A percentile compares a stretch with the other conserved stretches of the same genome.
Conservation (phyloP, 1,140 invertebrate species). For the Conus ventricosus region DNA sequence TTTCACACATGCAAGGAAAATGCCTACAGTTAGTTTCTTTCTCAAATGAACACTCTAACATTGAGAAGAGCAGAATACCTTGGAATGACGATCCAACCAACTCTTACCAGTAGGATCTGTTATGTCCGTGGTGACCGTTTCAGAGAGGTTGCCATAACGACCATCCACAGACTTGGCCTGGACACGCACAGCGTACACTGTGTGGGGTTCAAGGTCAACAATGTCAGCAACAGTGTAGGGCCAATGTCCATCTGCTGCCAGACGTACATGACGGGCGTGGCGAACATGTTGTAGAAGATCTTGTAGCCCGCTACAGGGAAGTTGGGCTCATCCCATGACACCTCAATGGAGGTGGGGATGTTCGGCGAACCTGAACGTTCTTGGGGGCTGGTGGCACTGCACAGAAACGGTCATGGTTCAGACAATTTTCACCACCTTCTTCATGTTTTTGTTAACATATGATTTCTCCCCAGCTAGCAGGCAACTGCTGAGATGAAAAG, state of each 20-base stretch:
- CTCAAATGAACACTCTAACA: no score
- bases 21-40: no score
- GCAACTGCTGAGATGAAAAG: neutral
- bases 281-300: conserved; percentile 73
- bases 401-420: conserved; percentile 21
- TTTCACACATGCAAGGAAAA: no score
- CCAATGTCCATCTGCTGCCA: conserved; percentile 69
- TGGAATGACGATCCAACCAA: no score
- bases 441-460: neutral
- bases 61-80: no score
- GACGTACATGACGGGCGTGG: conserved; percentile 58
- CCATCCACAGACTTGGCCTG: conserved; percentile 66
- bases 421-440: no score
- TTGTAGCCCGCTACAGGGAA: conserved; percentile 85
- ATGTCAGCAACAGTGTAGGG: conserved; percentile 80
- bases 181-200: conserved; percentile 94
- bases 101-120: conserved; percentile 17
- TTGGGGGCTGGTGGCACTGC: conserved; percentile 86
- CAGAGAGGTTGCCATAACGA: conserved; percentile 68
- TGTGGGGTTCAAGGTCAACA: conserved; percentile 91
- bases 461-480: no score
- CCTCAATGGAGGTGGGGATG: conserved; percentile 88
- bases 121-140: conserved; percentile 57
- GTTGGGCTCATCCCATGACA: conserved; percentile 93
- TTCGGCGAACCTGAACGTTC: conserved; percentile 83